These are phyloP conservation scores for Pyrgus malvae DNA, from an alignment of 2,888 invertebrate genomes.

Conservation along the genomic window DNA sequence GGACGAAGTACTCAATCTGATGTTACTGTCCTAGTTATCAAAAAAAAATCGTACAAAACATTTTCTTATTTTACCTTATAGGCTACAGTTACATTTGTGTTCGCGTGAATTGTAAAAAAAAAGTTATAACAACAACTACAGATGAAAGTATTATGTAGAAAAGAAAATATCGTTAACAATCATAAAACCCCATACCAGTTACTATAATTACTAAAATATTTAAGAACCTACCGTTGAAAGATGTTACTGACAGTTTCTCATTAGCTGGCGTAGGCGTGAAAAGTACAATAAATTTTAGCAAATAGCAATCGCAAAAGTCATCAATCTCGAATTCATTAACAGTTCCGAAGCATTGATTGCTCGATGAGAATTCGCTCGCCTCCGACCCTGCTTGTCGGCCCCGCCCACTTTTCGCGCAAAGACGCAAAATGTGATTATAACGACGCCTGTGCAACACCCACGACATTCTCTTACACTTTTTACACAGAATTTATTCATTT, in stretches of 20 bases:
- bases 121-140: too few relatives aligned
- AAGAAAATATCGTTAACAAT: too few relatives aligned
- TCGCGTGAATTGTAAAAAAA: too few relatives aligned
- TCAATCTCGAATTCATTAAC: conserved; percentile 56
- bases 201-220: too few relatives aligned
- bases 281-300: conserved; percentile 23
- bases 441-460: conserved; percentile 67
- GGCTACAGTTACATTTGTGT: too few relatives aligned
- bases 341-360: conserved; percentile 52
- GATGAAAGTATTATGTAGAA: too few relatives aligned
- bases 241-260: conserved; percentile 7
- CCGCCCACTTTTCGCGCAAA: conserved; percentile 69
- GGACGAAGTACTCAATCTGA: too few relatives aligned
- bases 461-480: conserved; percentile 43
- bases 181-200: too few relatives aligned
- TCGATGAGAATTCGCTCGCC: conserved; percentile 44
- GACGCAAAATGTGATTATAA: conserved; percentile 72
- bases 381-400: conserved; percentile 35
- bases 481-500: conserved; percentile 43
- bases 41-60: too few relatives aligned
- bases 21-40: too few relatives aligned
- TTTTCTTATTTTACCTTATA: too few relatives aligned
- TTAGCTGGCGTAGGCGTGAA: conserved; percentile 12
- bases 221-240: not conserved
- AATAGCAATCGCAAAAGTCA: conserved; percentile 32